phyloP scores from a whole-genome alignment of 2,797 vertebrate species.

The Intellagama lesueurii region DNA sequence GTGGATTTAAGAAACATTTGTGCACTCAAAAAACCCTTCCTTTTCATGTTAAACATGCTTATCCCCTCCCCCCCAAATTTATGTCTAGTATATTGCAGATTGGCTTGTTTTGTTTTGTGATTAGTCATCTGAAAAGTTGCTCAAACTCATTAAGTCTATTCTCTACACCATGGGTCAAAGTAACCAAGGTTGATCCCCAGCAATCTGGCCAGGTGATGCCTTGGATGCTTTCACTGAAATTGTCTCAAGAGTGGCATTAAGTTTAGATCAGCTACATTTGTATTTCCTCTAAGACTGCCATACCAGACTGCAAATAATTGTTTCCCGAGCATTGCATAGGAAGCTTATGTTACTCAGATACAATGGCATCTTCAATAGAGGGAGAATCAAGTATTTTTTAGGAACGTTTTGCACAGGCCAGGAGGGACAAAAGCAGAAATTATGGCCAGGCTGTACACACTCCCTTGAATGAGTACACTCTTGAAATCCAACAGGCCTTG shows the following conservation, averaged over 20 bases:
- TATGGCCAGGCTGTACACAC: not conserved
- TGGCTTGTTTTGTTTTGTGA: too few relatives aligned
- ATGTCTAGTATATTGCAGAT: too few relatives aligned
- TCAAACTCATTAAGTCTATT: not conserved
- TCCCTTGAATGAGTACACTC: not conserved
- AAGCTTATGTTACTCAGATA: not conserved
- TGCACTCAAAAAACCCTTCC: too few relatives aligned
- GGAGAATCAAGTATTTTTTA: not conserved
- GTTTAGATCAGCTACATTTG: not conserved
- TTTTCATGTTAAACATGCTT: too few relatives aligned
- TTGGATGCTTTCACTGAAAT: not conserved
- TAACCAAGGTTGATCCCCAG: not conserved
- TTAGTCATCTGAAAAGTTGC: not conserved
- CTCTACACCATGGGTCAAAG: not conserved
- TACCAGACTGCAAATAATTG: not conserved
- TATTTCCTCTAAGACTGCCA: too few relatives aligned
- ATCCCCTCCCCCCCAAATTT: too few relatives aligned
- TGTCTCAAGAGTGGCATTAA: not conserved
- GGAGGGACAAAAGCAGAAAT: not conserved
- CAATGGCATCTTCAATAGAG: not conserved
- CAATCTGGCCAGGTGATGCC: not conserved
- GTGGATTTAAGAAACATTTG: too few relatives aligned
- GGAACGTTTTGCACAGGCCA: not conserved
- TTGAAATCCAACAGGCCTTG: conserved; percentile 8
- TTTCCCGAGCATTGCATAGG: not conserved